Conservation (phyloP, 2,888 invertebrate species). For the Isoperla grammatica region DNA sequence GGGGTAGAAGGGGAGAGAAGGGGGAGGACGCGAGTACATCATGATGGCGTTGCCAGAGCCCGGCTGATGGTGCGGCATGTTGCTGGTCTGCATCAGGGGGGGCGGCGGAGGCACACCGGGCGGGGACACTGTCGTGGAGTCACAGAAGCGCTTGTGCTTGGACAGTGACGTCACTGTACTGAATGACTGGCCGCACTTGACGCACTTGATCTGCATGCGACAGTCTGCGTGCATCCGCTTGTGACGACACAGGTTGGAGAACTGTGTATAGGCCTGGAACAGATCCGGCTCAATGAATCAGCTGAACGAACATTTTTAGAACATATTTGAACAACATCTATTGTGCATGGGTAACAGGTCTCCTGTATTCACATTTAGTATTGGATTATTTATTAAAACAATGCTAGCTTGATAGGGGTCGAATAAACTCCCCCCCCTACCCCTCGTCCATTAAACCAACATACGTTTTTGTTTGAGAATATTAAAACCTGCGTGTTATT, state of each 20-base stretch:
- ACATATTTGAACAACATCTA: too few relatives aligned
- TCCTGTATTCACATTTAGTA: too few relatives aligned
- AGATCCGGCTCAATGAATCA: conserved; percentile 26
- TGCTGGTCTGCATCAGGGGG: conserved; percentile 38
- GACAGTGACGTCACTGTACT: conserved; percentile 85
- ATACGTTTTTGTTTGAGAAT: too few relatives aligned
- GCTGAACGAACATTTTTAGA: neutral
- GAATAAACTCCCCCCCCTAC: too few relatives aligned
- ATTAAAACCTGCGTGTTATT: too few relatives aligned
- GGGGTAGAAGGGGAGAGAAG: conserved; percentile 40
- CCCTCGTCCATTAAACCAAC: too few relatives aligned
- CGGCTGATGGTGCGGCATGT: conserved; percentile 32
- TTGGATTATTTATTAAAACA: too few relatives aligned
- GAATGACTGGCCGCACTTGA: conserved; percentile 90
- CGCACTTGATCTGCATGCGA: conserved; percentile 88
- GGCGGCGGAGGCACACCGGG: conserved; percentile 44
- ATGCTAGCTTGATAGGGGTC: too few relatives aligned
- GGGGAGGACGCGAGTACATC: conserved; percentile 60
- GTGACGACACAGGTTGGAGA: conserved; percentile 98
- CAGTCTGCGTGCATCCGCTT: conserved; percentile 98
- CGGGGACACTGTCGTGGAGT: conserved; percentile 49
- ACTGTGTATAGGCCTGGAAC: conserved; percentile 91
- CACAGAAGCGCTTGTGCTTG: conserved; percentile 96
- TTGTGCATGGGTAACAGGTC: too few relatives aligned
- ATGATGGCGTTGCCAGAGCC: conserved; percentile 52